Conservation (phyloP, 2,797 vertebrate species). For the Ptychobarbus kaznakovi region DNA sequence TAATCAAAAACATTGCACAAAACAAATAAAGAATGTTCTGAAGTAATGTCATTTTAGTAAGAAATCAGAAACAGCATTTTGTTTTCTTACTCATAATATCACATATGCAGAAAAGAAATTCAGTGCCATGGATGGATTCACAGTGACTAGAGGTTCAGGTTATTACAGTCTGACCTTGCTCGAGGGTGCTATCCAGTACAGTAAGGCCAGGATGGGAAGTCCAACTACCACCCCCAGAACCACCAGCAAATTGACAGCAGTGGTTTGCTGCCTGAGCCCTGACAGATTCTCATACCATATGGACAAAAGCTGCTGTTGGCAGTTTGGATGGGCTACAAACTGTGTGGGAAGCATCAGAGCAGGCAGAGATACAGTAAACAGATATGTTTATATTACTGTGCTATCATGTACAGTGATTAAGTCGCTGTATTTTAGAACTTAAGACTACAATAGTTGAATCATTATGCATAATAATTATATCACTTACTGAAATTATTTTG, state of each 20-base stretch:
- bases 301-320: slow-evolving; percentile 95
- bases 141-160: background rate
- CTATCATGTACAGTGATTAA: background rate
- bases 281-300: slow-evolving; percentile 97
- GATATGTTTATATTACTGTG: background rate
- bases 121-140: background rate
- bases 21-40: background rate
- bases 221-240: slow-evolving; percentile 88
- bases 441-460: background rate
- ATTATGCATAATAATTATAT: background rate
- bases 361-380: slow-evolving; percentile 39
- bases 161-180: slow-evolving; percentile 87
- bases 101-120: background rate
- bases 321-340: slow-evolving; percentile 98
- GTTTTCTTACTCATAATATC: background rate
- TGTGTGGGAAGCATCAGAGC: slow-evolving; percentile 63
- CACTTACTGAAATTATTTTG: background rate
- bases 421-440: background rate
- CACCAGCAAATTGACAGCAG: slow-evolving; percentile 88
- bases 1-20: background rate
- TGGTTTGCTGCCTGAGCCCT: slow-evolving; percentile 90
- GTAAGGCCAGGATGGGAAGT: slow-evolving; percentile 86
- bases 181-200: slow-evolving; percentile 93
- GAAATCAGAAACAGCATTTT: background rate
- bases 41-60: background rate